These are phyloP conservation scores for Brachyhypopomus gauderio DNA, from an alignment of 2,113 vertebrate species.

Conservation along the genomic window DNA sequence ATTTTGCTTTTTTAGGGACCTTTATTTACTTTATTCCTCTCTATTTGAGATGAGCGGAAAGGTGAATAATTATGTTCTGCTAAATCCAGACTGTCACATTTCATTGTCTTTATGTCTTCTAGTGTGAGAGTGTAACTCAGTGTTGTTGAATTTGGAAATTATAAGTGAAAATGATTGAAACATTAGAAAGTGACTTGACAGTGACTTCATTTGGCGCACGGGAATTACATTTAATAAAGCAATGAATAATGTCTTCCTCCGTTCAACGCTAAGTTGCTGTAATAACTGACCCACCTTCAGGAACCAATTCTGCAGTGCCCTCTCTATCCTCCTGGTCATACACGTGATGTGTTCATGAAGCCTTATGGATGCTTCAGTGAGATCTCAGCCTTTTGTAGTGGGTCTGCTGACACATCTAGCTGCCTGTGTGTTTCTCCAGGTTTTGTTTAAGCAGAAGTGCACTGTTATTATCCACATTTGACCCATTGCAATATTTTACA, in stretches of 20 bases:
- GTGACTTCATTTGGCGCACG: background rate
- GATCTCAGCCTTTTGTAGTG: background rate
- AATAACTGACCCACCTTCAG: background rate
- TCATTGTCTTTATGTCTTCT: background rate
- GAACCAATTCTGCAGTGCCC: background rate
- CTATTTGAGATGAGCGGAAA: background rate
- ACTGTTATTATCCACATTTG: background rate
- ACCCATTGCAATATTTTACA: background rate
- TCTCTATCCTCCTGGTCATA: background rate
- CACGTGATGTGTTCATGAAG: background rate
- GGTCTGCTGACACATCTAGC: background rate
- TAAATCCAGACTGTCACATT: background rate
- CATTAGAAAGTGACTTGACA: background rate
- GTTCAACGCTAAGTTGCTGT: background rate
- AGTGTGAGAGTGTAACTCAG: background rate
- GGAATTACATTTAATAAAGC: background rate
- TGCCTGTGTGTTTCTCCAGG: background rate
- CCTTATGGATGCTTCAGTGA: background rate
- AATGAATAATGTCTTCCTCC: background rate
- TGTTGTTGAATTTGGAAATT: background rate
- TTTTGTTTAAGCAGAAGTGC: background rate
- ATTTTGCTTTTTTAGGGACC: background rate
- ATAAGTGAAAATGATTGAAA: background rate
- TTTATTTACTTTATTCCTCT: slow-evolving; percentile 25
- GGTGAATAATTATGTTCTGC: background rate